Evolutionary conservation across 2,797 vertebrate genomes (phyloP).

Genomic region (Acanthurus lineatus): DNA sequence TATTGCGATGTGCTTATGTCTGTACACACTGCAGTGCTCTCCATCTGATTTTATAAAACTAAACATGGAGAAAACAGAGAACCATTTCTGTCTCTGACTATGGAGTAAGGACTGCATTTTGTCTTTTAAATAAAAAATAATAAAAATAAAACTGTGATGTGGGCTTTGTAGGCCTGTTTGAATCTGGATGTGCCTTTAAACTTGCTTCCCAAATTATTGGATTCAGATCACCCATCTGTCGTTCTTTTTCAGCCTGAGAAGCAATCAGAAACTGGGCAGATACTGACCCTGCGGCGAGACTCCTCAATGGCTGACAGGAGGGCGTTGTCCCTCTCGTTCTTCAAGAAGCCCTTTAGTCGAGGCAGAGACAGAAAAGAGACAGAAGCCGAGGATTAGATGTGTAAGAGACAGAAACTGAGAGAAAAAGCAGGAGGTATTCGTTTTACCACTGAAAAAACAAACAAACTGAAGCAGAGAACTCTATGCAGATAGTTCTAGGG

Average conservation of each 20-base stretch:
- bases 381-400: conserved; percentile 10
- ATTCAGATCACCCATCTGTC: conserved; percentile 7
- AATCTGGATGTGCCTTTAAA: not conserved
- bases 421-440: conserved; percentile 35
- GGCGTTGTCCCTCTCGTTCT: conserved; percentile 99
- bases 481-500: conserved; percentile 20
- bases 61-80: conserved; percentile 14
- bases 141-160: not conserved
- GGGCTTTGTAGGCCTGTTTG: not conserved
- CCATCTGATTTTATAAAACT: conserved; percentile 11
- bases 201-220: not conserved
- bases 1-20: conserved; percentile 15
- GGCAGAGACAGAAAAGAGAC: conserved; percentile 25
- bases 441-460: not conserved
- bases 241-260: conserved; percentile 8
- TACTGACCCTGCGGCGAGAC: conserved; percentile 95
- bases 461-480: conserved; percentile 24
- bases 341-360: conserved; percentile 92
- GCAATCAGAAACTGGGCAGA: conserved; percentile 32
- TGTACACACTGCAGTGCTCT: not conserved
- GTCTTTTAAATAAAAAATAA: not conserved
- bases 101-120: not conserved
- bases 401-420: not conserved
- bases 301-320: conserved; percentile 97
- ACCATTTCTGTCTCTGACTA: not conserved